Evolutionary conservation across 2,797 vertebrate genomes (phyloP).

Genomic region (Micromesistius poutassou): DNA sequence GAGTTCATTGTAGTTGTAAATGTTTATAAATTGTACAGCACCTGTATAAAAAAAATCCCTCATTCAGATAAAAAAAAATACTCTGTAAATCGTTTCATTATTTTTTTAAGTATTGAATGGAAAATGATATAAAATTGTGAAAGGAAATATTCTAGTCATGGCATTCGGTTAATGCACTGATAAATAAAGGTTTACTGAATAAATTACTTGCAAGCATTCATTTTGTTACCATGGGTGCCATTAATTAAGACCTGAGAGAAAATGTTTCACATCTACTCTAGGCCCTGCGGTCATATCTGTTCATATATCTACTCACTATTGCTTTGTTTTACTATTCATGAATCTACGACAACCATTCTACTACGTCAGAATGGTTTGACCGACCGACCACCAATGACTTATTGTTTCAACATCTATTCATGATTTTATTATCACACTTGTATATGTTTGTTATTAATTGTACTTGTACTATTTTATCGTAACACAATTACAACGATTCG

Average conservation of each 20-base stretch:
- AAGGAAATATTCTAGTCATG: constrained; percentile 70
- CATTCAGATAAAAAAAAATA: constrained; percentile 72
- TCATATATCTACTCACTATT: too few relatives aligned
- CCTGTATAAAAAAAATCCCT: constrained; percentile 90
- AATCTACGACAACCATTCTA: not conserved
- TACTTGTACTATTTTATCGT: not conserved
- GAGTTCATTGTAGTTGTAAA: constrained; percentile 91
- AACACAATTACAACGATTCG: not conserved
- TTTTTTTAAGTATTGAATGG: constrained; percentile 95
- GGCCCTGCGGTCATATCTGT: too few relatives aligned
- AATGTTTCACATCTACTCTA: too few relatives aligned
- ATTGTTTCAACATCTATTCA: not conserved
- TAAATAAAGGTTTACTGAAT: constrained; percentile 76
- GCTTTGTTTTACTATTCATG: too few relatives aligned
- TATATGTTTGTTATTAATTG: not conserved
- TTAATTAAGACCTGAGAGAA: too few relatives aligned
- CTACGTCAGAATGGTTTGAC: not conserved
- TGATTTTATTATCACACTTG: not conserved
- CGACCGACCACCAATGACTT: not conserved
- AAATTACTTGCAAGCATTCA: constrained; percentile 20
- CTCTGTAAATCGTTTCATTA: constrained; percentile 97
- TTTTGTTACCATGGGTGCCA: not conserved
- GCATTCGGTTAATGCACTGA: constrained; percentile 83
- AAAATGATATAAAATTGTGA: constrained; percentile 68
- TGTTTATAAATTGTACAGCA: constrained; percentile 99